phyloP scores from a whole-genome alignment of 1,140 invertebrate species.

The Gryllus bimaculatus region DNA sequence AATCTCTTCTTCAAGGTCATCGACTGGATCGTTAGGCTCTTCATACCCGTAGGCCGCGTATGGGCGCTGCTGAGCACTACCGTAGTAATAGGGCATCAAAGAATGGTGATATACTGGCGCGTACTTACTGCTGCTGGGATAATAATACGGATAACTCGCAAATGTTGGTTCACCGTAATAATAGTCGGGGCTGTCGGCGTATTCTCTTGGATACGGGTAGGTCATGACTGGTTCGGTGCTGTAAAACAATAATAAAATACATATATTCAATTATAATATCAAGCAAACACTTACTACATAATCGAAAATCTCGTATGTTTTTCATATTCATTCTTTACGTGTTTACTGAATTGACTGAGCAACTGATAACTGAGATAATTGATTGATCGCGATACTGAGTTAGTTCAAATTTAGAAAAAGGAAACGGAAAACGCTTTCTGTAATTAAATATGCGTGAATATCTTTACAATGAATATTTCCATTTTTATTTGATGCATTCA shows the following conservation, averaged over 20 bases:
- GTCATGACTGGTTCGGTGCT: constrained; percentile 16
- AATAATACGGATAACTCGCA: constrained; percentile 32
- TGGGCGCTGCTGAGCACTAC: constrained; percentile 26
- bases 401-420: too few relatives aligned
- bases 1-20: constrained; percentile 32
- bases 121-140: constrained; percentile 27
- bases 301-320: too few relatives aligned
- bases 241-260: background rate
- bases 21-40: constrained; percentile 36
- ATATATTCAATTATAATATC: too few relatives aligned
- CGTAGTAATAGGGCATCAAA: constrained; percentile 35
- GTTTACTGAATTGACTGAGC: too few relatives aligned
- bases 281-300: too few relatives aligned
- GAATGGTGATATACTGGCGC: constrained; percentile 34
- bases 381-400: too few relatives aligned
- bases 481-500: too few relatives aligned
- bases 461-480: too few relatives aligned
- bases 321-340: too few relatives aligned
- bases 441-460: too few relatives aligned
- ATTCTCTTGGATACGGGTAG: constrained; percentile 43
- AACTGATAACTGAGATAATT: too few relatives aligned
- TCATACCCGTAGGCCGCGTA: constrained; percentile 31
- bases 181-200: constrained; percentile 42
- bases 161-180: constrained; percentile 27
- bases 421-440: too few relatives aligned